Conservation (phyloP, 2,113 vertebrate species). For the Synodontis membranacea region DNA sequence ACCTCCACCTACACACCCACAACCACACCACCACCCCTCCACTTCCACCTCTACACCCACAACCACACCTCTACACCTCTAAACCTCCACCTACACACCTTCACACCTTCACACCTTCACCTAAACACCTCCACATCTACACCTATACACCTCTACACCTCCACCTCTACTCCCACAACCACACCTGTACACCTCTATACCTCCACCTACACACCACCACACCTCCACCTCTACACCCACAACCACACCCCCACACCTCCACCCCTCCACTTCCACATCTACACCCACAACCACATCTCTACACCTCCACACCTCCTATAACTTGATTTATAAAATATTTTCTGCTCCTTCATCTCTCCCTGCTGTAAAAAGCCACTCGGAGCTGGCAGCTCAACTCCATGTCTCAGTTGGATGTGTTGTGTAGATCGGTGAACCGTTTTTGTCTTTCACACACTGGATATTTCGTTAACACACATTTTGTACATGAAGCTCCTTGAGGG, state of each 20-base stretch:
- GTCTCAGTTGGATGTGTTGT: neutral
- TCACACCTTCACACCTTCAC: too few species aligned
- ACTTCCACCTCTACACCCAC: neutral
- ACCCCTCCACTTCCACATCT: neutral
- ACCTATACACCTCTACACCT: neutral
- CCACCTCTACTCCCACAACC: neutral
- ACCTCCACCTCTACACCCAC: neutral
- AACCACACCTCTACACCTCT: neutral
- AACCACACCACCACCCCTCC: neutral
- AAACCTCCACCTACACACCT: neutral
- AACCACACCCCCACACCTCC: neutral
- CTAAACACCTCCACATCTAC: accelerated
- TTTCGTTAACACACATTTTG: slow-evolving; percentile 33
- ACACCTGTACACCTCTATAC: too few species aligned
- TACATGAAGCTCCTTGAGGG: slow-evolving; percentile 32
- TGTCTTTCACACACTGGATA: neutral
- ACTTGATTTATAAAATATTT: neutral
- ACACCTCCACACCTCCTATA: neutral
- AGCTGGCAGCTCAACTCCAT: neutral
- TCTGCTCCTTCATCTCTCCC: slow-evolving; percentile 42
- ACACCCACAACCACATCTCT: neutral
- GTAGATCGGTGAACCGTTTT: neutral
- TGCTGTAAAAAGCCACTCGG: neutral
- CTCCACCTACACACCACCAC: neutral
- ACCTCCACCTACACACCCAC: neutral